A percentile compares a stretch with the other conserved stretches of the same genome.
Conservation (phyloP, 1,140 invertebrate genomes). For the Homalodisca vitripennis region DNA sequence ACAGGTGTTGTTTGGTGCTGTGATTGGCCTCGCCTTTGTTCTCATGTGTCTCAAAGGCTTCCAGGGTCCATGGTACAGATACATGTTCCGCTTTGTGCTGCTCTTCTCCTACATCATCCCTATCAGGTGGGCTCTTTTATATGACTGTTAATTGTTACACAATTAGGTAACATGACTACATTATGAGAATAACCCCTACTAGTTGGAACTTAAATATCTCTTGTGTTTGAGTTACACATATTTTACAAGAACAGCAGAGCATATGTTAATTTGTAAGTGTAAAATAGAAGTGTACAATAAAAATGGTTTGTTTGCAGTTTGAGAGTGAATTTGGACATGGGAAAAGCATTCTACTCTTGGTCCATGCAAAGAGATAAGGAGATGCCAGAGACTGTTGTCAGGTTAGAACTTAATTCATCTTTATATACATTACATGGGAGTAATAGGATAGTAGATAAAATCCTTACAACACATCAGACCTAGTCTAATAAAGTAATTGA, state of each 20-base stretch:
- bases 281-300: neutral
- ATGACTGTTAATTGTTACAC: neutral
- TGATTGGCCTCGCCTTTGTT: conserved; percentile 85
- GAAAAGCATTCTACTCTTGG: conserved; percentile 97
- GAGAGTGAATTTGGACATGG: conserved; percentile 98
- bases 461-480: no score
- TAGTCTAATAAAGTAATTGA: no score
- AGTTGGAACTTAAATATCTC: no score
- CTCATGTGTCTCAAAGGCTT: conserved; percentile 97
- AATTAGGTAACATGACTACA: no score
- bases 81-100: conserved; percentile 94
- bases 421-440: no score
- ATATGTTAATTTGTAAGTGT: neutral
- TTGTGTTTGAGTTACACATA: no score
- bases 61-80: conserved; percentile 93
- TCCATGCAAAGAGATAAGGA: conserved; percentile 92
- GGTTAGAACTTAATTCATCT: no score
- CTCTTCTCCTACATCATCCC: conserved; percentile 99
- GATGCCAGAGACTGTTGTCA: conserved; percentile 91
- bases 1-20: conserved; percentile 86
- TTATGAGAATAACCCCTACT: no score
- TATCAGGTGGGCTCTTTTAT: conserved; percentile 67
- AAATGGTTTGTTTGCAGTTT: conserved; percentile 62
- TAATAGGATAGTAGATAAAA: no score
- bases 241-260: no score